Conservation (phyloP, 2,888 invertebrate genomes). For the Himalopsyche anomala region DNA sequence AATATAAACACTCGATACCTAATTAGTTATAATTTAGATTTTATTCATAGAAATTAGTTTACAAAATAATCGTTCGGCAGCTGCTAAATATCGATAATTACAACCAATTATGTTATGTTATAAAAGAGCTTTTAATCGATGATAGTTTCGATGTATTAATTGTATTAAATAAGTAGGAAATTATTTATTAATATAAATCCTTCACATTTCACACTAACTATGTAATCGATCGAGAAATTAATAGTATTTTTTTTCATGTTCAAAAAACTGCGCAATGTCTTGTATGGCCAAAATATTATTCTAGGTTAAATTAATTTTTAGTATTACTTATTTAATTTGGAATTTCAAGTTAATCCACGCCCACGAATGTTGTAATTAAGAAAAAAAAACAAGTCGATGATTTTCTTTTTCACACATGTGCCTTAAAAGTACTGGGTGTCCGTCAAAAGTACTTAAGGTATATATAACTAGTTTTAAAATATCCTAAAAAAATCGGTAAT, state of each 20-base stretch:
- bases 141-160: not conserved
- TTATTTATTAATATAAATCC: not conserved
- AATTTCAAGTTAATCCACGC: constrained; percentile 14
- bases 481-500: no score
- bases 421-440: not conserved
- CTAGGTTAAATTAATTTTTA: not conserved
- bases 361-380: not conserved
- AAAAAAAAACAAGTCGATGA: not conserved
- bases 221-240: not conserved
- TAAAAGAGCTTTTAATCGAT: not conserved
- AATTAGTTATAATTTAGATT: no score
- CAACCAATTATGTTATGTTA: not conserved
- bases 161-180: not conserved
- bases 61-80: no score
- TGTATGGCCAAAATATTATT: not conserved
- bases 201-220: not conserved
- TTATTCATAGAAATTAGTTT: no score
- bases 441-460: no score
- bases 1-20: no score
- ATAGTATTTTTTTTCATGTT: not conserved
- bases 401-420: not conserved
- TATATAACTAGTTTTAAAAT: no score
- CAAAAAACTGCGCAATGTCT: not conserved
- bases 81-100: no score
- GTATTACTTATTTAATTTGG: not conserved